Evolutionary conservation across 92 coral and sea anemone genomes (phyloP), one percentile per base, ranked within the genome.

Genomic region (Palythoa grandis): DNA sequence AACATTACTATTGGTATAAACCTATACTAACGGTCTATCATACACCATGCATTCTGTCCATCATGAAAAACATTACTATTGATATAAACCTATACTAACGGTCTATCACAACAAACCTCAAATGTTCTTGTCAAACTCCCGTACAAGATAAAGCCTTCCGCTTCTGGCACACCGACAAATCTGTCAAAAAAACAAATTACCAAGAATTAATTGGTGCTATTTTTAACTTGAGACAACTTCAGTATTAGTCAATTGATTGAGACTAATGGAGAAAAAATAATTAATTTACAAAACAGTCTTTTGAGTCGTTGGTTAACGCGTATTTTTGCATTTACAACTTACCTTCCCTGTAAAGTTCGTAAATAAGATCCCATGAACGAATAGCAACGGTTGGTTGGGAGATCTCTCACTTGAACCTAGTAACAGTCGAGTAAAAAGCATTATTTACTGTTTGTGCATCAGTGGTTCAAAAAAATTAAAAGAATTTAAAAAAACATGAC

Each of bases 261-360:
- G 50, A 8, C 63, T 57, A 2, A 1, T 19, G 16, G 63, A 17
- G 14, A 57, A 17, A 17, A 12, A 12, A 1, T 12, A 17, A 17
- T 56, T 56, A 1, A 11, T 12, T 56, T 56, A 12, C 4, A 56
- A 56, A 11, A 56, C 63, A 17, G 16, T 56, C 63, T 56, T 63
- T 20, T 4, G 70, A 63, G 25, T 63, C 16, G 70, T 63, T 20
- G 0, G 4, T 20, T 7, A 63, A 2, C 25, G 1, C 29, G 61
- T 54, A 54, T 16, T 0, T 54, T 54, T 11, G 14, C 3, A 1
- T 11, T 4, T 20, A 19, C 1, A 1, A 76, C 95, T 70, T 70
- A 96, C 98, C 95, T 94, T 85, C 91, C 95, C 48, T 86, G 79
- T 35, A 96, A 83, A n/a, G 98, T 89, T 74, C 83, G 88, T 47